Evolutionary conservation across 2,113 vertebrate genomes (phyloP), one percentile per base, ranked within the genome.

Genomic region (Oreochromis aureus): DNA sequence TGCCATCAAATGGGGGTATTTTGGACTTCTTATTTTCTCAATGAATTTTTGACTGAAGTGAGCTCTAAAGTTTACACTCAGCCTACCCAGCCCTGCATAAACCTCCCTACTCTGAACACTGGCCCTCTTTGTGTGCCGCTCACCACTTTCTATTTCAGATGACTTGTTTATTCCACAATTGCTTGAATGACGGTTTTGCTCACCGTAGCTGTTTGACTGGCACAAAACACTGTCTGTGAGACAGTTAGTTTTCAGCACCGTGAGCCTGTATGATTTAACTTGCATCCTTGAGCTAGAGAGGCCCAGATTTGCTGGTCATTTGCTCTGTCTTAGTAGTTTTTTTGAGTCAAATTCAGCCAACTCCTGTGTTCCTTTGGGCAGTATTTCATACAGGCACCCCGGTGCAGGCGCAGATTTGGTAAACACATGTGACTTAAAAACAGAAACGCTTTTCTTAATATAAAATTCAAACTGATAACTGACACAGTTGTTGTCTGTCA

Each of bases 101-200:
- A 82, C 27, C 81, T 88, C 85, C 87, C 54, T 6, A 6, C n/a
- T 19, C 73, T 30, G 80, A 89, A 94, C 89, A 95, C 86, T 89
- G 91, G 85, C 66, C 83, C 59, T 91, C 89, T 95, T 94, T 95
- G 92, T 93, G 88, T 54, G 79, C 59, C 7, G 19, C 59, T 93
- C 73, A 34, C 79, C 82, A 66, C 82, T 89, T 88, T 89, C 84
- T 92, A 83, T 91, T 94, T 87, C 59, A 84, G 87, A 87, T 87
- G 84, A 90, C 82, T 9, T 22, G 44, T 85, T 91, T 90, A 89
- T 92, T 91, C 87, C 89, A 88, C 85, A 71, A 87, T 92, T 86
- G 41, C 87, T 53, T 4, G 4, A 81, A 58, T 76, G 56, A 83
- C 39, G 63, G n/a, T 90, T 92, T 85, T 58, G 59, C 73, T 89